These are phyloP conservation scores for Ridgeia piscesae DNA, from an alignment of 1,140 invertebrate species.

Conservation along the genomic window DNA sequence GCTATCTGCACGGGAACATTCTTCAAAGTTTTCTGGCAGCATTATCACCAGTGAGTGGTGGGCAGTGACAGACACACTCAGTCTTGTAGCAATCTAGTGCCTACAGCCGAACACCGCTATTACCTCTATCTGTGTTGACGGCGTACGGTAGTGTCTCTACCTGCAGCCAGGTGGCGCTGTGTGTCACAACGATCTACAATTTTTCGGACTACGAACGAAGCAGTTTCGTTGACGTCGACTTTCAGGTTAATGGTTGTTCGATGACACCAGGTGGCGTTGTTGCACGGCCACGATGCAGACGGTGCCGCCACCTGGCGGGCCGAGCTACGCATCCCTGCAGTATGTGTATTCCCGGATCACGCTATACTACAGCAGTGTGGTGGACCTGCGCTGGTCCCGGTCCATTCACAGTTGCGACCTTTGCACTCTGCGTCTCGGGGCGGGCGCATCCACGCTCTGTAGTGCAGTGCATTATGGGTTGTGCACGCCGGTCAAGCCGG, in stretches of 20 bases:
- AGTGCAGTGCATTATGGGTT: slow-evolving; percentile 65
- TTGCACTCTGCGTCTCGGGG: slow-evolving; percentile 51
- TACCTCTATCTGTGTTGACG: not conserved
- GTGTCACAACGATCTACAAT: not conserved
- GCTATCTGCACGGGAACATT: not conserved
- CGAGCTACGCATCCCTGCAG: not conserved
- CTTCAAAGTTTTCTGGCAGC: not conserved
- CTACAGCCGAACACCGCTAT: not conserved
- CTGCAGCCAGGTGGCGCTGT: not conserved
- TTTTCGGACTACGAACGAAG: not conserved
- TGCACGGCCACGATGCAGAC: not conserved
- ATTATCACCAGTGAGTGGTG: not conserved
- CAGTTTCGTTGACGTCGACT: not conserved
- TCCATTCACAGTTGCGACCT: slow-evolving; percentile 62
- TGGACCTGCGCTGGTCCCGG: slow-evolving; percentile 59
- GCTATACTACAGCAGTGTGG: slow-evolving; percentile 52
- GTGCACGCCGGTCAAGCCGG: slow-evolving; percentile 61
- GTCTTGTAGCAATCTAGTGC: not conserved
- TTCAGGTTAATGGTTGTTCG: not conserved
- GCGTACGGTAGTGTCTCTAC: not conserved
- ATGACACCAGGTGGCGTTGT: not conserved
- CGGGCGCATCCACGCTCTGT: slow-evolving; percentile 44
- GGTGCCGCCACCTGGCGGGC: not conserved
- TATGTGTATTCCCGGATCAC: slow-evolving; percentile 50
- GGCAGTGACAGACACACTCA: not conserved